Evolutionary conservation across 2,797 vertebrate species (phyloP).

Genomic region (Brachyrhaphis roseni): DNA sequence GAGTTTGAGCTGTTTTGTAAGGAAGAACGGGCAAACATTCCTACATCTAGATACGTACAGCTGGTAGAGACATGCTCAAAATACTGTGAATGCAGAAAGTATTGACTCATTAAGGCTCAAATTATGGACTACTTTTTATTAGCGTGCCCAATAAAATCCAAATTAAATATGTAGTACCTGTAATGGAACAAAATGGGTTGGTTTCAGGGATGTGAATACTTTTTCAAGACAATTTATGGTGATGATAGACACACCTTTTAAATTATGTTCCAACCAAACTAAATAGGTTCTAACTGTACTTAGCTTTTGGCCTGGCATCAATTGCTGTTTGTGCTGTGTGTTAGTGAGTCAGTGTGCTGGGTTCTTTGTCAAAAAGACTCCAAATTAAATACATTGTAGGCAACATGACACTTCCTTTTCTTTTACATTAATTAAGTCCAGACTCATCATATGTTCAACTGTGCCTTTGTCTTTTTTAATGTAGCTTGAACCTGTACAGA

Average conservation of each 20-base stretch:
- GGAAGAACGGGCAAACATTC: not conserved
- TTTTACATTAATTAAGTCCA: slow-evolving; percentile 23
- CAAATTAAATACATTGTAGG: slow-evolving; percentile 45
- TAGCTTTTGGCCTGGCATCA: slow-evolving; percentile 15
- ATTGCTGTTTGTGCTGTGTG: slow-evolving; percentile 24
- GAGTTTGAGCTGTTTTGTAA: too few relatives aligned
- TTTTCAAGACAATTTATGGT: not conserved
- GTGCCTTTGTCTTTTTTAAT: not conserved
- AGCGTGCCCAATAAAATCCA: not conserved
- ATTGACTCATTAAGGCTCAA: not conserved
- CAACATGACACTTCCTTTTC: slow-evolving; percentile 23
- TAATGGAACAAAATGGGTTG: not conserved
- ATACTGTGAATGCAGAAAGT: not conserved
- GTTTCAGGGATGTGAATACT: not conserved
- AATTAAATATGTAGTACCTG: not conserved
- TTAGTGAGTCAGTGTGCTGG: slow-evolving; percentile 25
- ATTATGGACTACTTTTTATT: not conserved
- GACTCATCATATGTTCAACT: slow-evolving; percentile 1
- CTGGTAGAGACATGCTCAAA: not conserved
- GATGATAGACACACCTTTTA: not conserved
- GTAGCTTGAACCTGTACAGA: not conserved
- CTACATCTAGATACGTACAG: not conserved
- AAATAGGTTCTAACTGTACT: slow-evolving; percentile 4
- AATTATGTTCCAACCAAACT: slow-evolving; percentile 23
- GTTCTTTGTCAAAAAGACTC: slow-evolving; percentile 38